These are phyloP conservation scores for Diabrotica undecimpunctata DNA, from an alignment of 1,140 invertebrate genomes.

Conservation along the genomic window DNA sequence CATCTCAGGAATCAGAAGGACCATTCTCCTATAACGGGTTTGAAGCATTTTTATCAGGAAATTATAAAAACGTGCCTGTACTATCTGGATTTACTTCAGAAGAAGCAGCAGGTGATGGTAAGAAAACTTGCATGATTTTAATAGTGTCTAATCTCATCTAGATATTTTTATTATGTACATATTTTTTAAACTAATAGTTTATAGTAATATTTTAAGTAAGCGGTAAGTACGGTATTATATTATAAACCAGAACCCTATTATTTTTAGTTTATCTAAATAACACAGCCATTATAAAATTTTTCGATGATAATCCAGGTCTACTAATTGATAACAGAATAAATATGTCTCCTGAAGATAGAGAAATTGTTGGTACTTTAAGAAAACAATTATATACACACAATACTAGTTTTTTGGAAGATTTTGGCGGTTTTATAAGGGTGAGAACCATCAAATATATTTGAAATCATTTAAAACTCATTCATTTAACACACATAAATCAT, in stretches of 20 bases:
- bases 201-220: too few species aligned
- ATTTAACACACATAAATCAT: too few species aligned
- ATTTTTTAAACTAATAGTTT: too few species aligned
- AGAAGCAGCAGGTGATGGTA: not conserved
- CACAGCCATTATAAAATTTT: too few species aligned
- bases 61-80: constrained; percentile 6
- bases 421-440: not conserved
- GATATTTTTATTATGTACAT: too few species aligned
- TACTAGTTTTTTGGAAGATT: not conserved
- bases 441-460: not conserved
- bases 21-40: constrained; percentile 4
- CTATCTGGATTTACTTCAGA: constrained; percentile 9
- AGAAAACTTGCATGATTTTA: too few species aligned
- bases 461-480: too few species aligned
- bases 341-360: not conserved
- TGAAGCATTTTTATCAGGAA: constrained; percentile 5
- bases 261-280: too few species aligned
- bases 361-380: not conserved
- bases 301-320: not conserved
- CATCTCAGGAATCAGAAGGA: not conserved
- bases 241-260: too few species aligned
- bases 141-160: too few species aligned
- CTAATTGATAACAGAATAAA: not conserved
- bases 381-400: not conserved
- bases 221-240: too few species aligned